These are phyloP conservation scores for Campoletis sonorensis DNA, from an alignment of 1,140 invertebrate genomes.

Conservation along the genomic window DNA sequence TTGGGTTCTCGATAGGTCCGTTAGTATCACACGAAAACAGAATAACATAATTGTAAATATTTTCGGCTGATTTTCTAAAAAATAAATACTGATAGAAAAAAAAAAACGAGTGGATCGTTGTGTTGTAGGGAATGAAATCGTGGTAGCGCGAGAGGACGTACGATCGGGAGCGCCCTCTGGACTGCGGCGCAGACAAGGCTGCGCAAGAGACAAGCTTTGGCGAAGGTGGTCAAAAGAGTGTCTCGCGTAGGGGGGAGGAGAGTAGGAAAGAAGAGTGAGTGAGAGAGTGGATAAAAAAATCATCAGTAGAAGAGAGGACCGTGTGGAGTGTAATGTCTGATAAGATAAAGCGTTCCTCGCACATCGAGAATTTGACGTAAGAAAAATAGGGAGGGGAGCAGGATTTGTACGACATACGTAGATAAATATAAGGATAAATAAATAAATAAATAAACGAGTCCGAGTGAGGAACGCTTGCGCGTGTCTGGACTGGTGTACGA, in stretches of 20 bases:
- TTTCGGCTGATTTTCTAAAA: too few relatives aligned
- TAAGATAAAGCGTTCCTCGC: conserved; percentile 51
- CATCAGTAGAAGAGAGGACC: conserved; percentile 27
- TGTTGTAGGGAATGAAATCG: not conserved
- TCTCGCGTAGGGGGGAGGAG: conserved; percentile 2
- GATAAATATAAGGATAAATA: not conserved
- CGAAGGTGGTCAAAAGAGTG: too few relatives aligned
- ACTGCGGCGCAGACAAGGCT: conserved; percentile 22
- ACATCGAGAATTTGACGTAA: conserved; percentile 49
- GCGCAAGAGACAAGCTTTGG: conserved; percentile 30
- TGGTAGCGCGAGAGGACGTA: not conserved
- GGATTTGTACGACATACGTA: too few relatives aligned
- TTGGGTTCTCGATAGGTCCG: too few relatives aligned
- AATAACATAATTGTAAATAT: too few relatives aligned
- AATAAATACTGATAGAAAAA: too few relatives aligned
- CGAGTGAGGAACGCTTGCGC: conserved; percentile 51
- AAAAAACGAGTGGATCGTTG: too few relatives aligned
- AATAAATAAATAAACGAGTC: conserved; percentile 42
- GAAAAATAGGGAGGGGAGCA: conserved; percentile 15
- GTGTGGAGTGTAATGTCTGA: conserved; percentile 63
- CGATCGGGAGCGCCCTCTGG: not conserved
- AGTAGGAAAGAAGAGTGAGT: not conserved
- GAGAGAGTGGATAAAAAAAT: not conserved
- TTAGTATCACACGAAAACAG: too few relatives aligned
- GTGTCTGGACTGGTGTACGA: conserved; percentile 52